Conservation (phyloP, 2,113 vertebrate genomes). For the Muntiacus muntjak region DNA sequence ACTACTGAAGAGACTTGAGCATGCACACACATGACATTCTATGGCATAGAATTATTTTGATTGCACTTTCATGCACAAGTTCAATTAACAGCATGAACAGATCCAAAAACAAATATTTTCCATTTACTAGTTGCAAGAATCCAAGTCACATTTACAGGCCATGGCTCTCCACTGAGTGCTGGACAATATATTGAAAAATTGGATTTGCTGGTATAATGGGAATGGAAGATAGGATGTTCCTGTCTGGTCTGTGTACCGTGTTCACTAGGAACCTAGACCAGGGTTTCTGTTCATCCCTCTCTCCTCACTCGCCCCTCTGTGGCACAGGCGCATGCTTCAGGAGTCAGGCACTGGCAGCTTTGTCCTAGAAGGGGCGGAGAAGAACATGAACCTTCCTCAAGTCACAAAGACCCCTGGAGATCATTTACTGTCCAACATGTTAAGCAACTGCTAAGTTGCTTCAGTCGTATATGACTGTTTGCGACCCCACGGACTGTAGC, state of each 20-base stretch:
- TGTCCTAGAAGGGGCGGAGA: rapidly evolving
- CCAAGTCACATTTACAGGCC: not conserved
- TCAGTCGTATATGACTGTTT: rapidly evolving
- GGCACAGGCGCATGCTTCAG: not conserved
- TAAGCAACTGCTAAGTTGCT: not conserved
- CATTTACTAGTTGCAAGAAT: not conserved
- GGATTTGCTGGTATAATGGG: not conserved
- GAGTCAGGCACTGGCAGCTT: not conserved
- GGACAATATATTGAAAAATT: not conserved
- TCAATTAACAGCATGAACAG: not conserved
- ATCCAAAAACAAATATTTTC: not conserved
- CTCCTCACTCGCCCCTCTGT: not conserved
- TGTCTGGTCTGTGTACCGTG: not conserved
- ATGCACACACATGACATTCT: not conserved
- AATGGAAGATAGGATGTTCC: not conserved
- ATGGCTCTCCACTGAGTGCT: not conserved
- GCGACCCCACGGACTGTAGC: rapidly evolving
- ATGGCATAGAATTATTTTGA: not conserved
- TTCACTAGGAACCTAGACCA: not conserved
- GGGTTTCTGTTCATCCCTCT: not conserved
- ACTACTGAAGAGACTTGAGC: not conserved
- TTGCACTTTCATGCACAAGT: not conserved
- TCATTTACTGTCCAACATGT: not conserved
- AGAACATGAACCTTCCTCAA: not conserved
- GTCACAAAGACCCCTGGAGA: not conserved